These are phyloP conservation scores for Daphoenositta chrysoptera DNA, from an alignment of 2,113 vertebrate genomes.

Conservation along the genomic window DNA sequence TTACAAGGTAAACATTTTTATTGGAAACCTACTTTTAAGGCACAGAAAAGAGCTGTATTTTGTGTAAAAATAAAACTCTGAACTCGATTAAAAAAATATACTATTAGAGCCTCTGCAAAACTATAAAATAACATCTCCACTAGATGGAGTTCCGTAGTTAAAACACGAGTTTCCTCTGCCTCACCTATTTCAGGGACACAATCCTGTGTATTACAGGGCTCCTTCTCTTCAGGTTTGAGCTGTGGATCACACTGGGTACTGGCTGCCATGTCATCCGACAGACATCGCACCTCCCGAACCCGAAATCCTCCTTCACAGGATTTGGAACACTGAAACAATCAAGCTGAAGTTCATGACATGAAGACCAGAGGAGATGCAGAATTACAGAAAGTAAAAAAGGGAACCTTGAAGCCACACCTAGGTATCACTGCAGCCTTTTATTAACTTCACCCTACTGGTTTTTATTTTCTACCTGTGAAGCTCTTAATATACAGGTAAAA, in stretches of 20 bases:
- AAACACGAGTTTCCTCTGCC: not conserved
- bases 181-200: conserved; percentile 88
- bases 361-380: not conserved
- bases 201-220: conserved; percentile 85
- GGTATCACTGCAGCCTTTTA: not conserved
- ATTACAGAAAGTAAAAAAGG: not conserved
- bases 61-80: not conserved
- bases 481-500: not conserved
- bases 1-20: not conserved
- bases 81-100: not conserved
- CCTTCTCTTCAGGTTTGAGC: conserved; percentile 80
- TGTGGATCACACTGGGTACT: conserved; percentile 80
- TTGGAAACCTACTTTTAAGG: not conserved
- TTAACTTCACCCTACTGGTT: not conserved
- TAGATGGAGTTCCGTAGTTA: conserved; percentile 42
- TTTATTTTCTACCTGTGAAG: not conserved
- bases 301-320: conserved; percentile 91
- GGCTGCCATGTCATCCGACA: conserved; percentile 83
- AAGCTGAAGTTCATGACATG: not conserved
- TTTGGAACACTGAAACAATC: conserved; percentile 86
- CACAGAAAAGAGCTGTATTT: not conserved
- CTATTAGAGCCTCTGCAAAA: not conserved
- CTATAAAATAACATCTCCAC: not conserved
- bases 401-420: not conserved
- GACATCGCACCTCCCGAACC: conserved; percentile 89